Base-by-base conservation (phyloP, 2,888 invertebrate genomes). In the Anthophora plumipes region DNA sequence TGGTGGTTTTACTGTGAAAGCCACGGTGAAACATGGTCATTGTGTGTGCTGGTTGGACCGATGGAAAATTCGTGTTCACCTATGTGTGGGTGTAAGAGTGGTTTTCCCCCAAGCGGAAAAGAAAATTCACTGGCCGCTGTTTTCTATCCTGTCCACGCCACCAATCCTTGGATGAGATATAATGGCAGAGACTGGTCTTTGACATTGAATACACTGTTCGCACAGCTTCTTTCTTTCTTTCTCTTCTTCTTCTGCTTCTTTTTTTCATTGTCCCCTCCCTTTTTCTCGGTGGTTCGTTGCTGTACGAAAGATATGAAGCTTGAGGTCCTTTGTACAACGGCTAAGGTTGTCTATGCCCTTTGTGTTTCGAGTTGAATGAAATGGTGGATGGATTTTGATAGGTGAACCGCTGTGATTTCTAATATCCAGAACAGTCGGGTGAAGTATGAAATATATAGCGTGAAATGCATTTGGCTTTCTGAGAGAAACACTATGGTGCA, bases 1-100 rank as follows among this genome's bases (percentile, higher is more conserved):
- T 63, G 77, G 77, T 75, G 85, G 86, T 84, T 82, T 77, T 76
- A 70, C 76, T 66, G 83, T 82, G 82, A 87, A 86, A 85, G 77
- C 77, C 74, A 69, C 22, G 67, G 39, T 68, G 71, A 68, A 78
- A 79, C 73, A 67, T 64, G 82, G 14, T 72, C 75, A 87, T 87
- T 87, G 84, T 85, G 31, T 54, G n/a, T 22, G 31, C 0, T 52
- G 84, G 69, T 69, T 63, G 73, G 77, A 61, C 76, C 71, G 60
- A 77, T 77, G 79, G 83, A 83, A 87, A 87, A 83, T 81, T 68
- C 82, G 71, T 76, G 84, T 72, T 71, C 25, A 39, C n/a, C 3
- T 8, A 25, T 20, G 12, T 25, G 31, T 25, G 50, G 41, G 64
- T 39, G 54, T 57, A 72, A 9, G n/a, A 20, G 5, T 3, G 20